Evolutionary conservation across 2,797 vertebrate species (phyloP).

Genomic region (Paramormyrops hopkinsi): DNA sequence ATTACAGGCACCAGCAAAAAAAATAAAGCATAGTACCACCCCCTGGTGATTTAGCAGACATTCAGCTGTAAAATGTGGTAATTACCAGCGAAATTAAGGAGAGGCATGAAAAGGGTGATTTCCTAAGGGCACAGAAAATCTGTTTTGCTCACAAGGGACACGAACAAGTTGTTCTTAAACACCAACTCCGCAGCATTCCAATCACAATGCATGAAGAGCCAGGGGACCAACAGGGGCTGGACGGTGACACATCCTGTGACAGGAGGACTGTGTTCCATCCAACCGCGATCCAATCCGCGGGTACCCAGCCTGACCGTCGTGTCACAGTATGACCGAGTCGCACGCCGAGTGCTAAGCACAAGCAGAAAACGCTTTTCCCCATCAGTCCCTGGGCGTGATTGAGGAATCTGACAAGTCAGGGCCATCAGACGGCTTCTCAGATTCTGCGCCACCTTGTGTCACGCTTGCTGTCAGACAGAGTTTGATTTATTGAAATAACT

Average conservation of each 20-base stretch:
- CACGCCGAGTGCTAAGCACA: not conserved
- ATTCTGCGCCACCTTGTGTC: not conserved
- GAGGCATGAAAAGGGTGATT: not conserved
- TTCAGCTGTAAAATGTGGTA: constrained; percentile 46
- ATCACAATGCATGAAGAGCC: not conserved
- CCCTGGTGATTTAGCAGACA: constrained; percentile 10
- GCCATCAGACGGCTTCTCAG: not conserved
- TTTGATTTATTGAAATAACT: not conserved
- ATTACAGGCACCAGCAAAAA: not conserved
- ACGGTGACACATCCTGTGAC: not conserved
- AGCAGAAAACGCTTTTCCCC: not conserved
- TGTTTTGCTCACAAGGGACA: not conserved
- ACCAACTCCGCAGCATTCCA: not conserved
- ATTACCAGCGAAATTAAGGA: constrained; percentile 42
- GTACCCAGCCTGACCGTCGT: not conserved
- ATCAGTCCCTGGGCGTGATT: not conserved
- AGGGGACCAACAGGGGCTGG: not conserved
- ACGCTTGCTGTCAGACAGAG: not conserved
- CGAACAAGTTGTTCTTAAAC: not conserved
- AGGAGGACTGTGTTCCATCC: not conserved
- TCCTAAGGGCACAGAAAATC: not conserved
- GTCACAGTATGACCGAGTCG: not conserved
- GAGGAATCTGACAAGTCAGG: not conserved
- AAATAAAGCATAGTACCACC: not conserved
- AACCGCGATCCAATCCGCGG: not conserved